These are phyloP conservation scores for Protobothrops mucrosquamatus DNA, from an alignment of 2,113 vertebrate genomes.

Conservation along the genomic window DNA sequence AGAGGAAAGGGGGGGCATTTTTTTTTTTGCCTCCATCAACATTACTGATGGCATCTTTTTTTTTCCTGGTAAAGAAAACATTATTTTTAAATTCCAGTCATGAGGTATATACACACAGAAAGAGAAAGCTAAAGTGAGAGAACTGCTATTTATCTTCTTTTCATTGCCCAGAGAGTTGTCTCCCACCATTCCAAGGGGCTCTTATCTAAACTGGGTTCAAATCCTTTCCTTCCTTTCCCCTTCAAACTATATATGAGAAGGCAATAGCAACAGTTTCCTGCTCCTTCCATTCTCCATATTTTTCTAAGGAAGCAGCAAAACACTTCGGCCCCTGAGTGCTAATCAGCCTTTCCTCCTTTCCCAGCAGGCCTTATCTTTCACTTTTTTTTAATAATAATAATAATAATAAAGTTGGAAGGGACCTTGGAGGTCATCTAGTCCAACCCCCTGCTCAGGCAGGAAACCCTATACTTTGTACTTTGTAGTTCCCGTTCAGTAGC, in stretches of 20 bases:
- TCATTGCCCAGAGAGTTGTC: not conserved
- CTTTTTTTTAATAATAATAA: not conserved
- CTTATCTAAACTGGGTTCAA: not conserved
- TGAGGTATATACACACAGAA: not conserved
- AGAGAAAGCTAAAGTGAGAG: not conserved
- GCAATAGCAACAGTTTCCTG: not conserved
- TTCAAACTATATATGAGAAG: not conserved
- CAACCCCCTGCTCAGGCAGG: too few species aligned
- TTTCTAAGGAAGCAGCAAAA: constrained; percentile 7
- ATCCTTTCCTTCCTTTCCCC: not conserved
- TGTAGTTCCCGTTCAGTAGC: not conserved
- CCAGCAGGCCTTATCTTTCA: not conserved
- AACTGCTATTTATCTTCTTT: not conserved
- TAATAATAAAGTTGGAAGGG: too few species aligned
- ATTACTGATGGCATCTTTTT: not conserved
- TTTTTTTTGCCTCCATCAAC: not conserved
- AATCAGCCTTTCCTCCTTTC: not conserved
- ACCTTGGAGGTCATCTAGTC: too few species aligned
- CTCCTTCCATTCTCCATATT: not conserved
- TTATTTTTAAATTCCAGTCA: not conserved
- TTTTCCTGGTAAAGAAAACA: not conserved
- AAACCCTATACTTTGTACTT: not conserved
- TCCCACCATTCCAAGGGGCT: not conserved
- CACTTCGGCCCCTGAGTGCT: not conserved
- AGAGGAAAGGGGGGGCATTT: not conserved